These are phyloP conservation scores for Dermochelys coriacea DNA, from an alignment of 2,797 vertebrate species.

Conservation along the genomic window DNA sequence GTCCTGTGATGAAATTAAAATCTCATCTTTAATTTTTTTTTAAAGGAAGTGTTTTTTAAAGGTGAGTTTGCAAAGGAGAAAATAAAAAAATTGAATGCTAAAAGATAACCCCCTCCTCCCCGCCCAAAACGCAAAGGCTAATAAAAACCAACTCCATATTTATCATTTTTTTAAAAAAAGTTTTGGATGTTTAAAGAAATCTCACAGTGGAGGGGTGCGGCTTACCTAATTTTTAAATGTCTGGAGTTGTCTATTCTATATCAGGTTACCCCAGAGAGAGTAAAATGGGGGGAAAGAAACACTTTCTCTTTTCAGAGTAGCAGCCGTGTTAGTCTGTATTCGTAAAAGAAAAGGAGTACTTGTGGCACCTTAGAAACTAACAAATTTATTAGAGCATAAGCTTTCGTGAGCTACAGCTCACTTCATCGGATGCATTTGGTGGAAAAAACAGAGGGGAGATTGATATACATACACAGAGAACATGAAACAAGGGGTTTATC, in stretches of 20 bases:
- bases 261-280: background rate
- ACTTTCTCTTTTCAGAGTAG: background rate
- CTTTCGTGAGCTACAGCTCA: no score
- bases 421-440: no score
- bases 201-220: accelerated
- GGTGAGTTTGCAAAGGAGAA: background rate
- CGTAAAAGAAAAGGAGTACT: no score
- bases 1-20: background rate
- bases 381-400: no score
- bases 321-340: no score
- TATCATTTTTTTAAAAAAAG: background rate
- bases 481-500: no score
- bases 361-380: no score
- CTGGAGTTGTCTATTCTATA: background rate
- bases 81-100: background rate
- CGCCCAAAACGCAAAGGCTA: no score
- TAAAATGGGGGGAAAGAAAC: background rate
- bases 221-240: background rate
- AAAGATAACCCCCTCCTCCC: background rate
- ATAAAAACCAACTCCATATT: background rate
- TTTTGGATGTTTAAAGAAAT: background rate
- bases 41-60: background rate
- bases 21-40: background rate
- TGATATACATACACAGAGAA: no score
- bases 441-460: no score